phyloP scores from a whole-genome alignment of 1,140 invertebrate species.

The Bombus confusus region DNA sequence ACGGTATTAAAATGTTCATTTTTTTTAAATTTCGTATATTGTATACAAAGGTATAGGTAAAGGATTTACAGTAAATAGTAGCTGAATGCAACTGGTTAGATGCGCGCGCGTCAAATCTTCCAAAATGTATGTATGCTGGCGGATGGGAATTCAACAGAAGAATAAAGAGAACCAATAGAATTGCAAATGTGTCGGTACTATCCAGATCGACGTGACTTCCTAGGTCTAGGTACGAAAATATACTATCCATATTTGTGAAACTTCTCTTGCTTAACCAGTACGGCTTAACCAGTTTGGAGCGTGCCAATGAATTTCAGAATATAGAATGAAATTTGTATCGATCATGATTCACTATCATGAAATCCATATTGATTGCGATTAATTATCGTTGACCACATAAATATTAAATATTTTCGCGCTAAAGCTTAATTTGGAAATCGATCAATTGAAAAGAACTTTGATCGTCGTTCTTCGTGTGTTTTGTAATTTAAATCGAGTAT shows the following conservation, averaged over 20 bases:
- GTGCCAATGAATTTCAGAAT: background rate
- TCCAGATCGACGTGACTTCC: background rate
- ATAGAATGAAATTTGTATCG: background rate
- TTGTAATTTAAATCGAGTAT: constrained; percentile 18
- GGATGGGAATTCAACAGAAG: background rate
- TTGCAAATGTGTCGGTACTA: constrained; percentile 12
- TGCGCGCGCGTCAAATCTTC: background rate
- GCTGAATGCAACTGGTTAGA: background rate
- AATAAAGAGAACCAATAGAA: background rate
- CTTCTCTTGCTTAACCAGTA: background rate
- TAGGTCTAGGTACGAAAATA: background rate
- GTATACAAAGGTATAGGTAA: background rate
- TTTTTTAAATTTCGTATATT: background rate
- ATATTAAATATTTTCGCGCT: too few relatives aligned
- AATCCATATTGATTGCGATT: background rate
- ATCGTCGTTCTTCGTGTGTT: background rate
- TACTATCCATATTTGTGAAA: background rate
- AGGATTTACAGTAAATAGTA: background rate
- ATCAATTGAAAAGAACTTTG: background rate
- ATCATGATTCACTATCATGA: too few relatives aligned
- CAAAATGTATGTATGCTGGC: constrained; percentile 7
- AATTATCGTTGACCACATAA: too few relatives aligned
- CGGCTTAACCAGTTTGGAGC: too few relatives aligned
- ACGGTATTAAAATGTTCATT: background rate
- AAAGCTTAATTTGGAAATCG: constrained; percentile 8